Percentiles rank a stretch among this genome's conserved stretches.
These are phyloP conservation scores for Semaprochilodus insignis DNA, from an alignment of 2,797 vertebrate genomes.

Conservation along the genomic window DNA sequence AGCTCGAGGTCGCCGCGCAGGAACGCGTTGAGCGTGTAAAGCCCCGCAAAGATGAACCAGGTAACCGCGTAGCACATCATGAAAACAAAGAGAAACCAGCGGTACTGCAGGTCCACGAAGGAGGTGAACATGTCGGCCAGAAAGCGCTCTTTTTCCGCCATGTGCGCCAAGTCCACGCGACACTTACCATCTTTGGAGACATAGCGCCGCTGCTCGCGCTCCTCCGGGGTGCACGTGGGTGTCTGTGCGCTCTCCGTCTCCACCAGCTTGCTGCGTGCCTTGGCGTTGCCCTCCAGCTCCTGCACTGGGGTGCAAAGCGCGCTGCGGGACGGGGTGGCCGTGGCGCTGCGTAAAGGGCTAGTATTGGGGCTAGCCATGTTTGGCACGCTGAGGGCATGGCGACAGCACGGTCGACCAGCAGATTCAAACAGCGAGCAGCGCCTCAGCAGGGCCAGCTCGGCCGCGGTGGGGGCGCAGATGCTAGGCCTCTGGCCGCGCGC, in stretches of 20 bases:
- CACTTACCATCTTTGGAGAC: slow-evolving; percentile 65
- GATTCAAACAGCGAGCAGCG: slow-evolving; percentile 56
- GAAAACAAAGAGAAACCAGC: slow-evolving; percentile 88
- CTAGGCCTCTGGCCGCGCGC: slow-evolving; percentile 9
- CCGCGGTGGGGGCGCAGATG: not conserved
- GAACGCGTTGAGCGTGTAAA: slow-evolving; percentile 83
- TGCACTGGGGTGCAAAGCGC: slow-evolving; percentile 51
- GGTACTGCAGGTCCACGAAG: slow-evolving; percentile 85
- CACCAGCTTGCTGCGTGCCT: slow-evolving; percentile 58
- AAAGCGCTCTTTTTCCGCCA: slow-evolving; percentile 59
- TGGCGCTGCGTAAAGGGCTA: slow-evolving; percentile 24
- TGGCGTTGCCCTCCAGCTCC: slow-evolving; percentile 54
- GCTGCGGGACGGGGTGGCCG: slow-evolving; percentile 45
- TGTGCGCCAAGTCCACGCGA: slow-evolving; percentile 58
- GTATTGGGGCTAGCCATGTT: slow-evolving; percentile 53
- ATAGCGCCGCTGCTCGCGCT: slow-evolving; percentile 54
- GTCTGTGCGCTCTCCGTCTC: slow-evolving; percentile 58
- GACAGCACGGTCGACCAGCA: slow-evolving; percentile 29
- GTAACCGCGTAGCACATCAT: slow-evolving; percentile 84
- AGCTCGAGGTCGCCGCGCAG: slow-evolving; percentile 74
- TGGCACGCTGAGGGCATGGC: slow-evolving; percentile 61
- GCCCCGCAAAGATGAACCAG: slow-evolving; percentile 80
- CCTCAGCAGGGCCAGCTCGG: slow-evolving; percentile 41
- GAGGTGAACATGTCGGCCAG: slow-evolving; percentile 80
- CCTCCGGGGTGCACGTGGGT: slow-evolving; percentile 56